Base-by-base conservation (phyloP, 2,113 vertebrate species). In the Mastomys coucha region DNA sequence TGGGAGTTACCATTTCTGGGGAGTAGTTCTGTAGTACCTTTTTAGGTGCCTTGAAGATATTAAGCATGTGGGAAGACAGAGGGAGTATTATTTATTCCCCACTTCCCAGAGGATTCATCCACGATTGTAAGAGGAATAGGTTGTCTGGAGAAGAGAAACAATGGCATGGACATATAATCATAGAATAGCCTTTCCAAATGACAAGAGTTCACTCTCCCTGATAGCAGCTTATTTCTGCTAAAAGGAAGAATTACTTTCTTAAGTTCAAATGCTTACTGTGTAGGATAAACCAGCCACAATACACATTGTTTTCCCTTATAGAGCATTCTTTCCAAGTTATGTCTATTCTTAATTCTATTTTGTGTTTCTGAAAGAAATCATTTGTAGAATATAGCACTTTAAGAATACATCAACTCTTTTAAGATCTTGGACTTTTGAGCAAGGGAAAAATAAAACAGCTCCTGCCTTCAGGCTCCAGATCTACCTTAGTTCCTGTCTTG, bases 131-230 rank as follows among this genome's bases (percentile, higher is more conserved):
- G 56, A 58, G 56, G 56, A 58, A 17, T 58, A 58, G 17, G 56
- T 58, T 17, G 56, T 19, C 8, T 24, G 53, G 19, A 65, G 65
- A 65, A 73, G 7, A 53, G 94, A 91, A 10, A 7, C 8, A 26
- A 22, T 8, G n/a, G 2, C 7, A 13, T 49, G 60, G 8, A 9
- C 2, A 42, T 36, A 49, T 4, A 33, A 20, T 6, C 16, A 33
- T 0, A 67, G 7, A 49, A 12, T 39, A 42, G 12, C 2, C 22
- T 3, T 19, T 53, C 7, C n/a, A 26, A 9, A 1, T 16, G n/a
- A 31, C 12, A 63, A 26, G 28, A 19, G 3, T 42, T 26, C 14
- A 28, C 26, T 77, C 33, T 92, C 14, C 9, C 56, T 85, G 19
- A 70, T 14, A 53, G 67, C 2, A 45, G 20, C 26, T 33, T 51